Evolutionary conservation across 92 coral and sea anemone genomes (phyloP).

Genomic region (Hydrozoanthus gracilis): DNA sequence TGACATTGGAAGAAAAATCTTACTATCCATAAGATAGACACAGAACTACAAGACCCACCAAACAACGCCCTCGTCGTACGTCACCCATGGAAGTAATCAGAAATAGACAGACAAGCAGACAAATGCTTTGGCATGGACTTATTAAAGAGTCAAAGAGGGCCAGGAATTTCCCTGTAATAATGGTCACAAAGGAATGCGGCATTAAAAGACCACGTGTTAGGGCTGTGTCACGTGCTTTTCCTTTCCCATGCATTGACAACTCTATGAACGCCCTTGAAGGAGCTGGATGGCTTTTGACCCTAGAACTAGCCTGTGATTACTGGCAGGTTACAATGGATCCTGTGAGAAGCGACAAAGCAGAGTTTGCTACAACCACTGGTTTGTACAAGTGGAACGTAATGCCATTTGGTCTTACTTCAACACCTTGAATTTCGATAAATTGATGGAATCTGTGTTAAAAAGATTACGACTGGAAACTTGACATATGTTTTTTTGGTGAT

Average conservation of each 20-base stretch:
- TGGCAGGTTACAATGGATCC: too few species aligned
- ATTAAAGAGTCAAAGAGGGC: background rate
- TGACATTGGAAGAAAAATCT: too few species aligned
- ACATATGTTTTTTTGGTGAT: conserved; percentile 47
- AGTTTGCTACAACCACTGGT: conserved; percentile 26
- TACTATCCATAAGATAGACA: too few species aligned
- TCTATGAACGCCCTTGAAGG: conserved; percentile 31
- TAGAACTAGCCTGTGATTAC: too few species aligned
- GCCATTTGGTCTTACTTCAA: conserved; percentile 48
- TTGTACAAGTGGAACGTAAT: conserved; percentile 51
- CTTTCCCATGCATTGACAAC: conserved; percentile 22
- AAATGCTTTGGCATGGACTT: background rate
- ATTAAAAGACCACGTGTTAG: too few species aligned
- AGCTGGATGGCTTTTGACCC: too few species aligned
- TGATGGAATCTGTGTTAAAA: conserved; percentile 46
- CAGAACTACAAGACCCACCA: background rate
- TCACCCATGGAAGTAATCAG: background rate
- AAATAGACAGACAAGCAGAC: background rate
- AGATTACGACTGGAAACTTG: conserved; percentile 44
- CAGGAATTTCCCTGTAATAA: background rate
- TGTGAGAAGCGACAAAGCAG: too few species aligned
- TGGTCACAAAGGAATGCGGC: background rate
- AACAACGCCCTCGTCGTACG: background rate
- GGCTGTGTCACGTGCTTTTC: background rate
- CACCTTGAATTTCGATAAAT: conserved; percentile 55